Conservation (phyloP, 2,113 vertebrate species). For the Aspiorhynchus laticeps region DNA sequence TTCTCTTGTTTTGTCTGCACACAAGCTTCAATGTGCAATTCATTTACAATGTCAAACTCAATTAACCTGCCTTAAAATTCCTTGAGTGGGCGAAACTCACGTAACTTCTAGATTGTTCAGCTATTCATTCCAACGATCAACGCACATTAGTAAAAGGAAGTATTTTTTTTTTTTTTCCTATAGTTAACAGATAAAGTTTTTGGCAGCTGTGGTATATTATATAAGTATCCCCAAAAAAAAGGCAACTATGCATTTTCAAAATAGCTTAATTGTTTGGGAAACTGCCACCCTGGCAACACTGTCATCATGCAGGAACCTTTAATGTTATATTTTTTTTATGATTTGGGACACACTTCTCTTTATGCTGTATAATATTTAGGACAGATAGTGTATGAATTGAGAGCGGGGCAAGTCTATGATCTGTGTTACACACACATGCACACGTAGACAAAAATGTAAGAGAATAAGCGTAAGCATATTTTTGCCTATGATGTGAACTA, state of each 20-base stretch:
- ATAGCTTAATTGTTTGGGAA: neutral
- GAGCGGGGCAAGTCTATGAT: neutral
- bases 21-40: neutral
- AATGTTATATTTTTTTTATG: neutral
- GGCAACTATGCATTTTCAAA: neutral
- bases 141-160: neutral
- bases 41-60: neutral
- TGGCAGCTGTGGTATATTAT: neutral
- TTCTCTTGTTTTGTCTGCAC: neutral
- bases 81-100: neutral
- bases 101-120: neutral
- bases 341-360: neutral
- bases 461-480: slow-evolving; percentile 22
- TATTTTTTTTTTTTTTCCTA: neutral
- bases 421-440: slow-evolving; percentile 30
- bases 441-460: slow-evolving; percentile 27
- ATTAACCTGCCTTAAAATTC: neutral
- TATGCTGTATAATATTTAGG: neutral
- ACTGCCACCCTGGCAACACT: neutral
- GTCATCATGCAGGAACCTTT: neutral
- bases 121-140: neutral
- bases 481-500: slow-evolving; percentile 14
- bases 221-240: neutral
- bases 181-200: neutral
- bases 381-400: neutral